Conservation (phyloP, 2,888 invertebrate genomes). For the Seira musarum region DNA sequence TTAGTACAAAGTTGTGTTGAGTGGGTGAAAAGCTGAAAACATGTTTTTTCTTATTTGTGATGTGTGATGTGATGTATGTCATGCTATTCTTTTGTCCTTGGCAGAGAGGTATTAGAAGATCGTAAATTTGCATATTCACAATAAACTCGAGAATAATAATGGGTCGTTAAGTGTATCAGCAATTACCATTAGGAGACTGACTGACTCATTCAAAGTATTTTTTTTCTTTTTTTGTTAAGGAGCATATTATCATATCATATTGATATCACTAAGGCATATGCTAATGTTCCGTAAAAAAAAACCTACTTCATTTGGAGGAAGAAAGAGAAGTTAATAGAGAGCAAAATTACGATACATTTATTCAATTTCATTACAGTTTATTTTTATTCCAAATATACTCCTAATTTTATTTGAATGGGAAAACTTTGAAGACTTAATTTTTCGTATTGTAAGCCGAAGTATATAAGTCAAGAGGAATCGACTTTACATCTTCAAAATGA, state of each 20-base stretch:
- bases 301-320: neutral
- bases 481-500: too few species aligned
- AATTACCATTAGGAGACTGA: slow-evolving; percentile 2
- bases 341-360: too few species aligned
- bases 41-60: neutral
- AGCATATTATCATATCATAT: too few species aligned
- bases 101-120: neutral
- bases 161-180: slow-evolving; percentile 10
- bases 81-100: neutral
- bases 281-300: neutral
- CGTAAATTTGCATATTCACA: neutral
- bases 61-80: neutral
- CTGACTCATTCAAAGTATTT: neutral
- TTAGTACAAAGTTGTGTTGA: neutral
- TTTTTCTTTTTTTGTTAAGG: too few species aligned
- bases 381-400: too few species aligned
- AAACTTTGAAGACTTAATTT: too few species aligned
- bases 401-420: too few species aligned
- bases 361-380: too few species aligned
- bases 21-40: slow-evolving; percentile 3
- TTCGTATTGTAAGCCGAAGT: too few species aligned
- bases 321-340: neutral
- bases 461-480: too few species aligned
- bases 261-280: neutral
- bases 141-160: neutral